Evolutionary conservation across 2,888 invertebrate species (phyloP).

Genomic region (Mellilla xanthometata): DNA sequence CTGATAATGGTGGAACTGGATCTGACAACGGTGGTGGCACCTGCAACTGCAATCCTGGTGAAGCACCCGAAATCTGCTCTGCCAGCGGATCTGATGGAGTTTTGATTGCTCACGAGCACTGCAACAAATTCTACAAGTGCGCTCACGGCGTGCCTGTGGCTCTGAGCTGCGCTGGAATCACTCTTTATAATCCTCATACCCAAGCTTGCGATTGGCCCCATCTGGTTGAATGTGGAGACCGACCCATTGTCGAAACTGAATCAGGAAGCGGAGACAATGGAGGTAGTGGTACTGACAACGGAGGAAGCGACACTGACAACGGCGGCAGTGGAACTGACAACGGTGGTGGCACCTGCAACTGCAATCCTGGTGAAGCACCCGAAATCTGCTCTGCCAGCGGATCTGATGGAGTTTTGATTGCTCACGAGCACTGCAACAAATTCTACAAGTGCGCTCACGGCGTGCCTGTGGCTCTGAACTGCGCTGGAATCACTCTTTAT

Average conservation of each 20-base stretch:
- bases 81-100: slow-evolving; percentile 36
- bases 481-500: too few relatives aligned
- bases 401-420: too few relatives aligned
- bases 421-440: too few relatives aligned
- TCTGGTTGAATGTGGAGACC: slow-evolving; percentile 41
- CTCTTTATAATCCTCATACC: slow-evolving; percentile 34
- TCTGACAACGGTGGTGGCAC: slow-evolving; percentile 4
- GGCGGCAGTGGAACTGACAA: too few relatives aligned
- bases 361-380: too few relatives aligned
- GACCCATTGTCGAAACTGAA: slow-evolving; percentile 29
- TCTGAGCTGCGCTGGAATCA: slow-evolving; percentile 24
- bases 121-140: slow-evolving; percentile 41
- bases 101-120: slow-evolving; percentile 44
- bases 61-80: slow-evolving; percentile 38
- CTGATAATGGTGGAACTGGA: neutral
- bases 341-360: too few relatives aligned
- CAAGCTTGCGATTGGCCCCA: slow-evolving; percentile 41
- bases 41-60: slow-evolving; percentile 31
- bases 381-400: too few relatives aligned
- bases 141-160: slow-evolving; percentile 24
- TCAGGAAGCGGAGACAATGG: neutral
- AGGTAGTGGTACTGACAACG: slow-evolving; percentile 9
- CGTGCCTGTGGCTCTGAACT: too few relatives aligned
- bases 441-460: too few relatives aligned
- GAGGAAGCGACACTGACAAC: slow-evolving; percentile 1